Percentiles rank a stretch among this genome's conserved stretches.
Evolutionary conservation across 2,113 vertebrate genomes (phyloP).

Genomic region (Trochalopteron elliotii): DNA sequence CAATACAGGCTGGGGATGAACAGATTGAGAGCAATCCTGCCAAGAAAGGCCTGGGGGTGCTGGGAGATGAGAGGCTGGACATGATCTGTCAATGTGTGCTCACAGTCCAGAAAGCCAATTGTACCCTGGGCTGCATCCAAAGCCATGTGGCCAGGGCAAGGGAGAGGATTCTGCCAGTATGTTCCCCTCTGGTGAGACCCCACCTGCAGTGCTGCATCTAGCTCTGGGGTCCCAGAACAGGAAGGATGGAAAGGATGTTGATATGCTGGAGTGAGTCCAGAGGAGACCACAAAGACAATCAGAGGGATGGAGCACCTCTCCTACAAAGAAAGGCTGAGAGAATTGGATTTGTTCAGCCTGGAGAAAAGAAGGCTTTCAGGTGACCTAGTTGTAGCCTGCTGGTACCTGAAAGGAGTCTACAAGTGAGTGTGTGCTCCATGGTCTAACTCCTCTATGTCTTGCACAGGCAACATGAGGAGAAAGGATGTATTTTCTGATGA

Average conservation of each 20-base stretch:
- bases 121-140: neutral
- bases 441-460: neutral
- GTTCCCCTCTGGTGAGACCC: neutral
- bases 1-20: neutral
- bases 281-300: neutral
- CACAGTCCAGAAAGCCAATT: neutral
- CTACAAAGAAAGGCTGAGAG: neutral
- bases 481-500: neutral
- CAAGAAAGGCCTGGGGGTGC: fast-evolving
- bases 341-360: neutral
- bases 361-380: neutral
- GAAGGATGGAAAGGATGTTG: neutral
- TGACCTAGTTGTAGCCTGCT: no score
- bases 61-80: neutral
- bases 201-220: neutral
- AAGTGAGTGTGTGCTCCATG: neutral
- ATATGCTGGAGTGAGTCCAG: fast-evolving
- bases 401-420: neutral
- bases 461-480: neutral
- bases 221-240: neutral
- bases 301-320: neutral
- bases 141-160: neutral
- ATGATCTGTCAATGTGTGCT: neutral
- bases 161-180: neutral
- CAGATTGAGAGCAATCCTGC: neutral